Conservation (phyloP, 2,888 invertebrate genomes). For the Chrysotoxum bicinctum region DNA sequence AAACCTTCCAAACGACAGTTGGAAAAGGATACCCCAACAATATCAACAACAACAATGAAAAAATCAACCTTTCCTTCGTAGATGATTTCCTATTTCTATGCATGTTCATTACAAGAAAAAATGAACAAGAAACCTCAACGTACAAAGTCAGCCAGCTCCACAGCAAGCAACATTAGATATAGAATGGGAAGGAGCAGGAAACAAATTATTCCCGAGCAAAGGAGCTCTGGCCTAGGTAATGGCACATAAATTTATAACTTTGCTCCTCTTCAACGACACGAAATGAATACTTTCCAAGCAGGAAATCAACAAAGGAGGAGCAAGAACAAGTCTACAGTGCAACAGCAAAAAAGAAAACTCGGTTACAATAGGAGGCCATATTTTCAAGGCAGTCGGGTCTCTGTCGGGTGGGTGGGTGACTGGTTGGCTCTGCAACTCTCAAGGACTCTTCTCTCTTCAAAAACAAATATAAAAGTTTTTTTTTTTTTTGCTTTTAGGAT, state of each 20-base stretch:
- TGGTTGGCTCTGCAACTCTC: slow-evolving; percentile 24
- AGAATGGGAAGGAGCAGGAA: not conserved
- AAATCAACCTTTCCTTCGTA: slow-evolving; percentile 35
- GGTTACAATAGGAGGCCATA: slow-evolving; percentile 63
- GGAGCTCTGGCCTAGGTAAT: slow-evolving; percentile 65
- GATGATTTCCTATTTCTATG: slow-evolving; percentile 70
- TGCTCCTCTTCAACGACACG: slow-evolving; percentile 53
- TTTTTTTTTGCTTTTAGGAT: slow-evolving; percentile 10
- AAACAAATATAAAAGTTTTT: slow-evolving; percentile 14
- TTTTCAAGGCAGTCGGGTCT: slow-evolving; percentile 51
- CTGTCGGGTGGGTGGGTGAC: not conserved
- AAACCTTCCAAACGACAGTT: slow-evolving; percentile 13
- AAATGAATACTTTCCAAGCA: slow-evolving; percentile 61
- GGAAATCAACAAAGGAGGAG: slow-evolving; percentile 23
- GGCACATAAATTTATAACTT: slow-evolving; percentile 63
- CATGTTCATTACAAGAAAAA: slow-evolving; percentile 62
- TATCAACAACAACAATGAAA: slow-evolving; percentile 19
- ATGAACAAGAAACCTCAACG: slow-evolving; percentile 14
- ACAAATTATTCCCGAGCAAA: slow-evolving; percentile 22
- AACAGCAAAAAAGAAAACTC: slow-evolving; percentile 39
- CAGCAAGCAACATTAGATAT: not conserved
- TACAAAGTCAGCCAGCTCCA: slow-evolving; percentile 4
- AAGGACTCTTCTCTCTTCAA: slow-evolving; percentile 33
- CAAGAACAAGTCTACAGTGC: slow-evolving; percentile 5
- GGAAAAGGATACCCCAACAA: slow-evolving; percentile 27